Evolutionary conservation across 2,888 invertebrate species (phyloP).

Genomic region (Thera obeliscata): DNA sequence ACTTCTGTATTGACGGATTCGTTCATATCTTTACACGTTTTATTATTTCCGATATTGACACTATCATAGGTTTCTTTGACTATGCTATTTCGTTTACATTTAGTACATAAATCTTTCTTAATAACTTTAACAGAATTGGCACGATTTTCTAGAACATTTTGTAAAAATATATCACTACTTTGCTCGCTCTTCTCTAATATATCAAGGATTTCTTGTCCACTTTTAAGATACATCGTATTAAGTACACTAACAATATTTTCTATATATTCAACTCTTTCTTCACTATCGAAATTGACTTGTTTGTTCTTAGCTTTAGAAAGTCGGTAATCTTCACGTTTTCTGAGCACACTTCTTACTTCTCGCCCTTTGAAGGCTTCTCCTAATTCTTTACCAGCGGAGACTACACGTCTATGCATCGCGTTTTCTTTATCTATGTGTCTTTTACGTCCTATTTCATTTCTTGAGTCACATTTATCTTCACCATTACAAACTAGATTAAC

Average conservation of each 20-base stretch:
- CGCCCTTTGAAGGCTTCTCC: slow-evolving; percentile 4
- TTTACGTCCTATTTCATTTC: background rate
- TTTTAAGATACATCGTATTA: slow-evolving; percentile 29
- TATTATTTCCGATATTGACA: slow-evolving; percentile 7
- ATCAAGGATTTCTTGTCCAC: slow-evolving; percentile 24
- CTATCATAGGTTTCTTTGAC: slow-evolving; percentile 15
- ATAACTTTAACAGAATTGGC: slow-evolving; percentile 15
- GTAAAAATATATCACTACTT: slow-evolving; percentile 30
- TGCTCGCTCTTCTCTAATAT: slow-evolving; percentile 26
- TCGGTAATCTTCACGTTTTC: slow-evolving; percentile 14
- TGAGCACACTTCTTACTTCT: slow-evolving; percentile 19
- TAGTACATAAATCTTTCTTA: slow-evolving; percentile 19
- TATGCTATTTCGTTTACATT: slow-evolving; percentile 24
- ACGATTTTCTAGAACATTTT: slow-evolving; percentile 28
- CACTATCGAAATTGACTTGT: slow-evolving; percentile 47
- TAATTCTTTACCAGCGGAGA: slow-evolving; percentile 4
- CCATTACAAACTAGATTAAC: background rate
- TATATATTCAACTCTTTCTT: slow-evolving; percentile 37
- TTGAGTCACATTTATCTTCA: background rate
- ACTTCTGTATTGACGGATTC: slow-evolving; percentile 15
- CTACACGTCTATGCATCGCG: background rate
- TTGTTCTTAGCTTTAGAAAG: slow-evolving; percentile 35
- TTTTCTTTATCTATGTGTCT: background rate
- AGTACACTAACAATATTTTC: slow-evolving; percentile 29
- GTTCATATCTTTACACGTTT: slow-evolving; percentile 7